phyloP scores from a whole-genome alignment of 1,140 invertebrate species.

The Anagrus nilaparvatae region DNA sequence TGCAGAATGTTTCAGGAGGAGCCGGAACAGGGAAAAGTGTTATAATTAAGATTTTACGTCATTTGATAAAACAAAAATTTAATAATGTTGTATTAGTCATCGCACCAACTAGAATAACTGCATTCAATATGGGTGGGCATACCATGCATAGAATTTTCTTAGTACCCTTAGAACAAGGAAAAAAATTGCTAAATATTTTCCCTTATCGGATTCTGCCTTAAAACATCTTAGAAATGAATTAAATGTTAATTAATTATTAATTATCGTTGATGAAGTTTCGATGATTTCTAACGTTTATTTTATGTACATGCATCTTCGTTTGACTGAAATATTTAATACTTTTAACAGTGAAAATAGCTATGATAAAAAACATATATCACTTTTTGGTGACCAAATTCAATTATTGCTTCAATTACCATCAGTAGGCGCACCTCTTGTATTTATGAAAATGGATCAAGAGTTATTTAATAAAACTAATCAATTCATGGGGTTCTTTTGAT shows the following conservation, averaged over 20 bases:
- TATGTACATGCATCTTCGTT: no score
- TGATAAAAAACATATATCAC: no score
- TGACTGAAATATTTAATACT: no score
- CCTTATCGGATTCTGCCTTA: slow-evolving; percentile 12
- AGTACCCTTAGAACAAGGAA: slow-evolving; percentile 18
- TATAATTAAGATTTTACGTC: slow-evolving; percentile 17
- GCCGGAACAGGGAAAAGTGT: slow-evolving; percentile 24
- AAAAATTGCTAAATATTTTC: slow-evolving; percentile 15
- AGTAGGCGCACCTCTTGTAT: no score
- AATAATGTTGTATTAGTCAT: slow-evolving; percentile 16
- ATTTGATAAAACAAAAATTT: slow-evolving; percentile 16
- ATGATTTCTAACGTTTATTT: no score
- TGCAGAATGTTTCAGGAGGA: slow-evolving; percentile 13
- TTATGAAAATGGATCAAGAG: no score
- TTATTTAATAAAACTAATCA: no score
- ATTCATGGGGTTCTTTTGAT: no score
- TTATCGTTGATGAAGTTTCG: slow-evolving; percentile 1
- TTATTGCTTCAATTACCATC: no score
- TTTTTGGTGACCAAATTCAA: slow-evolving; percentile 1
- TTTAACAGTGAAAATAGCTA: no score
- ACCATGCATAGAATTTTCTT: slow-evolving; percentile 20
- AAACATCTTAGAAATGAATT: slow-evolving; percentile 8
- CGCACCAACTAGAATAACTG: slow-evolving; percentile 21
- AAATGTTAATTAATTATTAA: not conserved
- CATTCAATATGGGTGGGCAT: slow-evolving; percentile 19